Percentiles rank a stretch among this genome's conserved stretches.
Evolutionary conservation across 1,140 invertebrate species (phyloP).

Genomic region (Proales similis): DNA sequence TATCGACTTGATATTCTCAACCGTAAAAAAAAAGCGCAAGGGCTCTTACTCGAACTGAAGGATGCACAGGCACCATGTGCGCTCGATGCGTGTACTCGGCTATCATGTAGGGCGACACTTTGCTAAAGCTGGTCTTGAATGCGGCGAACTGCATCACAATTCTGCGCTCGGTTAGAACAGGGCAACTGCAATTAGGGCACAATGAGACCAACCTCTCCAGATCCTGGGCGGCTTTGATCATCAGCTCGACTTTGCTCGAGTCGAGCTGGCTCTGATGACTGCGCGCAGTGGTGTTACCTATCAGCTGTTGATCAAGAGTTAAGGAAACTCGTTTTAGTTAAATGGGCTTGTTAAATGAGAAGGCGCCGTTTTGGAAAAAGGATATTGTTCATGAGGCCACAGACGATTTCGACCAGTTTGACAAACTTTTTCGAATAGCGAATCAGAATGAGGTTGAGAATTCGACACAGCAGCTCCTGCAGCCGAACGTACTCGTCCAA

Average conservation of each 20-base stretch:
- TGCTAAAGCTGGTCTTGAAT: conserved; percentile 33
- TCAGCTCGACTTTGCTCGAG: not conserved
- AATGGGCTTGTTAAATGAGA: not conserved
- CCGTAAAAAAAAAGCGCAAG: too few relatives aligned
- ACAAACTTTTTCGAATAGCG: conserved; percentile 33
- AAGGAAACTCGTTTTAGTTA: conserved; percentile 9
- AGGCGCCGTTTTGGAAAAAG: not conserved
- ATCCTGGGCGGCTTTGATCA: conserved; percentile 33
- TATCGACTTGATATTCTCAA: not conserved
- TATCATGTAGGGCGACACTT: conserved; percentile 26
- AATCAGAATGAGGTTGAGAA: conserved; percentile 18
- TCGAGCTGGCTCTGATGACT: conserved; percentile 3
- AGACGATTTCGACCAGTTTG: conserved; percentile 20
- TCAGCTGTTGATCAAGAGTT: conserved; percentile 21
- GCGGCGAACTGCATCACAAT: conserved; percentile 2
- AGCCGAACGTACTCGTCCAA: conserved; percentile 11
- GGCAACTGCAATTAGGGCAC: too few relatives aligned
- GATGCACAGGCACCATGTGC: conserved; percentile 22
- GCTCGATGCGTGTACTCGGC: conserved; percentile 29
- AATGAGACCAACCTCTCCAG: too few relatives aligned
- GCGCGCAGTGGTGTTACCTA: conserved; percentile 7
- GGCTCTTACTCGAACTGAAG: conserved; percentile 15
- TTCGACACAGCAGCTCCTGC: conserved; percentile 24
- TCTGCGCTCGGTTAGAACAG: too few relatives aligned
- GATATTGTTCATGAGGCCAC: conserved; percentile 29